Evolutionary conservation across 2,113 vertebrate genomes (phyloP).

Genomic region (Equus przewalskii): DNA sequence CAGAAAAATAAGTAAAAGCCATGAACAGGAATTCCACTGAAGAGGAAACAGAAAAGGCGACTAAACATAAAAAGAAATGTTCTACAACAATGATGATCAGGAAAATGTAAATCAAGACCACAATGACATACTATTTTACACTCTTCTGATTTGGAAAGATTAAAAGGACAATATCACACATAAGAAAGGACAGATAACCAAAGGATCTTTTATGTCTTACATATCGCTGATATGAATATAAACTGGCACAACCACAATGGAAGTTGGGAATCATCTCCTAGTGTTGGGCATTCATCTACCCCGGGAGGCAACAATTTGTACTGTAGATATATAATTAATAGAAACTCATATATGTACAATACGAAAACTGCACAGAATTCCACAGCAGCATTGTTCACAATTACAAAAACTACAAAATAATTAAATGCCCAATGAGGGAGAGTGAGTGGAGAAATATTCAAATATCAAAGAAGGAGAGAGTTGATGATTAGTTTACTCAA

Average conservation of each 20-base stretch:
- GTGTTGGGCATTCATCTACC: neutral
- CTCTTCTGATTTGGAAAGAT: neutral
- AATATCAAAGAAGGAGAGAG: neutral
- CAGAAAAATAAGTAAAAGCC: constrained; percentile 5
- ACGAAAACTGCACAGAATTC: neutral
- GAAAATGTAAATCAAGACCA: constrained; percentile 38
- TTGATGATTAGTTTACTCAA: neutral
- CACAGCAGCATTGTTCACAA: neutral
- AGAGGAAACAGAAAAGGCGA: constrained; percentile 36
- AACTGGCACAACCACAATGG: neutral
- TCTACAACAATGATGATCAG: constrained; percentile 4
- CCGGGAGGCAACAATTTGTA: neutral
- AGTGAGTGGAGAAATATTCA: neutral
- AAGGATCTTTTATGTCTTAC: neutral
- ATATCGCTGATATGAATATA: neutral
- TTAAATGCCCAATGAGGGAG: neutral
- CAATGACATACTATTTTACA: neutral
- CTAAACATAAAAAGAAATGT: constrained; percentile 19
- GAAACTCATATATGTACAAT: neutral
- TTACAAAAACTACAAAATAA: constrained; percentile 32
- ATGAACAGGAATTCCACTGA: constrained; percentile 8
- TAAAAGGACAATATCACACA: neutral
- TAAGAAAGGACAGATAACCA: constrained; percentile 5
- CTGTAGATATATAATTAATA: neutral
- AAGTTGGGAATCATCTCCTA: neutral